A percentile compares a stretch with the other conserved stretches of the same genome.
phyloP scores from a whole-genome alignment of 2,888 invertebrate genomes.

The Agrochola lychnidis region DNA sequence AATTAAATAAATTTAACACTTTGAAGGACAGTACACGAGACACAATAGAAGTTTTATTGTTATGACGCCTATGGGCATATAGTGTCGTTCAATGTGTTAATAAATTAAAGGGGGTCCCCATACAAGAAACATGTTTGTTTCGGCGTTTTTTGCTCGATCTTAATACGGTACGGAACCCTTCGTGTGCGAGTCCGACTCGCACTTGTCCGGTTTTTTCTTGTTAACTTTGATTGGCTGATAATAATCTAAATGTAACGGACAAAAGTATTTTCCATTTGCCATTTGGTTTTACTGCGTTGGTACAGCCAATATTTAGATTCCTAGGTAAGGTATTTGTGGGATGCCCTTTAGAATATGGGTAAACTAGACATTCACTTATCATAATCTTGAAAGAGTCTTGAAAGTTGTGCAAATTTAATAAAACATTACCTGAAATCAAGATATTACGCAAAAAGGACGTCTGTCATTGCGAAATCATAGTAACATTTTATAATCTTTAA shows the following conservation, averaged over 20 bases:
- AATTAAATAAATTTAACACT: too few relatives aligned
- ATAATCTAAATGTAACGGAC: conserved; percentile 20
- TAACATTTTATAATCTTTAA: neutral
- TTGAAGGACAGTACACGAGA: too few relatives aligned
- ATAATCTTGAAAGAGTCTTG: neutral
- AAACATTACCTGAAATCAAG: neutral
- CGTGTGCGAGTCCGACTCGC: too few relatives aligned
- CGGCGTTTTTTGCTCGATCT: too few relatives aligned
- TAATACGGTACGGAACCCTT: too few relatives aligned
- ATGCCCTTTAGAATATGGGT: neutral
- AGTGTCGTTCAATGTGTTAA: too few relatives aligned
- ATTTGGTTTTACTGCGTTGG: conserved; percentile 18
- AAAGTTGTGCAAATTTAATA: neutral
- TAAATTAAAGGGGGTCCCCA: too few relatives aligned
- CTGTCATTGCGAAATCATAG: neutral
- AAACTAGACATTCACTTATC: neutral
- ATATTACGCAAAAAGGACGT: neutral
- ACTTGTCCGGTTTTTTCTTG: conserved; percentile 4
- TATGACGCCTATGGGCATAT: too few relatives aligned
- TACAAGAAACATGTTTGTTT: too few relatives aligned
- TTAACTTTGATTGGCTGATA: conserved; percentile 30
- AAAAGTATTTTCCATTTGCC: conserved; percentile 14
- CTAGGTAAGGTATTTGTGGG: neutral
- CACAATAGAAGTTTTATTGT: too few relatives aligned
- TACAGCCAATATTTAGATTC: neutral